These are phyloP conservation scores for Hirtodrosophila histrioides DNA, from an alignment of 2,888 invertebrate species.

Conservation along the genomic window DNA sequence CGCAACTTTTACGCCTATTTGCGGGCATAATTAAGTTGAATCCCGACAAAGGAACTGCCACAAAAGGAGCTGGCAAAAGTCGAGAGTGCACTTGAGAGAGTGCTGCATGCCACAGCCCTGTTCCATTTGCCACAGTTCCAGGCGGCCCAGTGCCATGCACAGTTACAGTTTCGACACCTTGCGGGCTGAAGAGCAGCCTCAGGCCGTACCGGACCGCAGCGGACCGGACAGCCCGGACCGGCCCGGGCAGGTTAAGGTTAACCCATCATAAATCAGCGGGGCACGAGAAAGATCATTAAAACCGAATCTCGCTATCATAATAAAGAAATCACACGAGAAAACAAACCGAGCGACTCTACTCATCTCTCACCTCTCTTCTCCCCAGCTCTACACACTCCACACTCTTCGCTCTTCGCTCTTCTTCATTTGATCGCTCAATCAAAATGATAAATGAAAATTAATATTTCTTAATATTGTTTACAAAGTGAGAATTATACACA, in stretches of 20 bases:
- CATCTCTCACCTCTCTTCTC: conserved; percentile 14
- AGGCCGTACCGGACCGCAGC: neutral
- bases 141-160: conserved; percentile 9
- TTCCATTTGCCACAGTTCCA: conserved; percentile 57
- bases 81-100: conserved; percentile 61
- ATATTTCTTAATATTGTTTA: conserved; percentile 84
- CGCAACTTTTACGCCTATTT: conserved; percentile 79
- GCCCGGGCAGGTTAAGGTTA: conserved; percentile 43
- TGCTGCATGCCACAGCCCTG: conserved; percentile 6
- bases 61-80: conserved; percentile 59
- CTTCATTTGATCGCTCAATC: conserved; percentile 83
- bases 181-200: conserved; percentile 33
- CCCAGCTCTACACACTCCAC: too few species aligned
- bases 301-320: conserved; percentile 77
- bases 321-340: conserved; percentile 80
- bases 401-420: conserved; percentile 9
- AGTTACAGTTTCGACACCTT: conserved; percentile 77
- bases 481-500: conserved; percentile 83
- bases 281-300: conserved; percentile 72
- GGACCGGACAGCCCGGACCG: neutral
- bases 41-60: conserved; percentile 58
- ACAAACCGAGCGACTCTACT: conserved; percentile 48
- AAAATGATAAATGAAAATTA: conserved; percentile 84
- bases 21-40: conserved; percentile 76
- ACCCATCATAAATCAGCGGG: conserved; percentile 72